phyloP scores from a whole-genome alignment of 2,113 vertebrate species.

The Pionites leucogaster region DNA sequence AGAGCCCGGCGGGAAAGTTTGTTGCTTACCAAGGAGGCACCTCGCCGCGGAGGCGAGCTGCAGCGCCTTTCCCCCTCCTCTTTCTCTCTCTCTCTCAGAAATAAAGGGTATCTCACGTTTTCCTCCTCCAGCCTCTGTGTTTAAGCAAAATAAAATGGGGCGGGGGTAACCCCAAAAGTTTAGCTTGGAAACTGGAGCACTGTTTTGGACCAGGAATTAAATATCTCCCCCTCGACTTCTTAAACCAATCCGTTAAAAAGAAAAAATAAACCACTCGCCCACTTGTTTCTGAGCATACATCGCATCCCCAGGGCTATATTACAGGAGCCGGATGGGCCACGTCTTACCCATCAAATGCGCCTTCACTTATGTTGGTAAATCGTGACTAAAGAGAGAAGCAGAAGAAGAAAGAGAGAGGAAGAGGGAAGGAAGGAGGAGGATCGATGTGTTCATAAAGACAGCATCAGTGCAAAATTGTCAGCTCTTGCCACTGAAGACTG shows the following conservation, averaged over 20 bases:
- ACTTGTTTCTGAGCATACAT: background rate
- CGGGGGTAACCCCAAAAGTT: background rate
- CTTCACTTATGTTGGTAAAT: conserved; percentile 7
- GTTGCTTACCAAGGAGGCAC: background rate
- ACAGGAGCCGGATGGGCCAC: conserved; percentile 1
- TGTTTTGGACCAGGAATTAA: background rate
- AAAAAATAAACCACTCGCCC: background rate
- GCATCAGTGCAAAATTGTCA: background rate
- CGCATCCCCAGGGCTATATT: background rate
- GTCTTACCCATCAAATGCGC: background rate
- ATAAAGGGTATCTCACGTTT: background rate
- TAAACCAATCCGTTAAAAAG: background rate
- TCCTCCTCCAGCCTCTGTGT: background rate
- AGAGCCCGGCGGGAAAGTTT: background rate
- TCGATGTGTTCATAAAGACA: background rate
- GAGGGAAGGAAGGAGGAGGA: background rate
- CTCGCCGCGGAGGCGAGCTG: background rate
- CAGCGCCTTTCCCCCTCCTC: background rate
- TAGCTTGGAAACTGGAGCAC: background rate
- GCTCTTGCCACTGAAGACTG: background rate
- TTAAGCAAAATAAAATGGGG: background rate
- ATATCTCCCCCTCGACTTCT: background rate
- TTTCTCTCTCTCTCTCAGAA: background rate
- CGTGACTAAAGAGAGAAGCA: background rate
- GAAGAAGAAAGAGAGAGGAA: background rate